Conservation (phyloP, 1,140 invertebrate species). For the Laupala kohalensis region DNA sequence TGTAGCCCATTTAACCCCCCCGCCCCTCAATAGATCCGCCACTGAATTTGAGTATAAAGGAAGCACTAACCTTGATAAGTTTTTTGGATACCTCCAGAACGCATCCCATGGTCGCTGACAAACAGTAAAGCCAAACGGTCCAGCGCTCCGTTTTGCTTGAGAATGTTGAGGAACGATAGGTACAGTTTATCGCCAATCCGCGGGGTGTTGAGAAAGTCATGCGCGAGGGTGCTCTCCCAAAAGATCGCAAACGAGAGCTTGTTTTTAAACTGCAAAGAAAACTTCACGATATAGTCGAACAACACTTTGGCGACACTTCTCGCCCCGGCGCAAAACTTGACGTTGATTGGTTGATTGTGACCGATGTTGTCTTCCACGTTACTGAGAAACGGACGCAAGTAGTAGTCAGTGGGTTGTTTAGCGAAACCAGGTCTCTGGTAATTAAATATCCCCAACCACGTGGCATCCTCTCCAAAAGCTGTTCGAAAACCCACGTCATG, state of each 20-base stretch:
- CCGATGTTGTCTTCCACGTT: slow-evolving; percentile 33
- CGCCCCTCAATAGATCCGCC: no score
- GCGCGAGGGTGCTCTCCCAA: slow-evolving; percentile 36
- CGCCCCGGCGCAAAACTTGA: slow-evolving; percentile 36
- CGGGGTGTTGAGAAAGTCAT: slow-evolving; percentile 35
- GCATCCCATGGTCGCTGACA: slow-evolving; percentile 58
- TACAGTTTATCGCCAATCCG: slow-evolving; percentile 30
- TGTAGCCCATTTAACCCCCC: no score
- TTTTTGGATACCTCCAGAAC: slow-evolving; percentile 47
- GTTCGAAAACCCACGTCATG: slow-evolving; percentile 36
- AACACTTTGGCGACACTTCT: slow-evolving; percentile 25
- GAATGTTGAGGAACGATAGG: slow-evolving; percentile 22
- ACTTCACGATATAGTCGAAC: slow-evolving; percentile 20
- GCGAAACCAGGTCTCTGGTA: slow-evolving; percentile 40
- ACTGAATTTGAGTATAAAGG: no score
- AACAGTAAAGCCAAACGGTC: slow-evolving; percentile 43
- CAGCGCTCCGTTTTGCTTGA: slow-evolving; percentile 23
- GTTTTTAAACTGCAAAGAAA: slow-evolving; percentile 13
- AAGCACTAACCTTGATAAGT: slow-evolving; percentile 41
- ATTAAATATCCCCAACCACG: slow-evolving; percentile 40
- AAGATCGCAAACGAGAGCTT: slow-evolving; percentile 31
- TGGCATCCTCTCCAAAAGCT: slow-evolving; percentile 39
- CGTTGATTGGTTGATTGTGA: slow-evolving; percentile 31
- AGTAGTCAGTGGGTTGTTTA: slow-evolving; percentile 41
- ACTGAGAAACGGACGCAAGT: slow-evolving; percentile 35